Evolutionary conservation across 2,113 vertebrate genomes (phyloP).

Genomic region (Neolamprologus kungweensis): DNA sequence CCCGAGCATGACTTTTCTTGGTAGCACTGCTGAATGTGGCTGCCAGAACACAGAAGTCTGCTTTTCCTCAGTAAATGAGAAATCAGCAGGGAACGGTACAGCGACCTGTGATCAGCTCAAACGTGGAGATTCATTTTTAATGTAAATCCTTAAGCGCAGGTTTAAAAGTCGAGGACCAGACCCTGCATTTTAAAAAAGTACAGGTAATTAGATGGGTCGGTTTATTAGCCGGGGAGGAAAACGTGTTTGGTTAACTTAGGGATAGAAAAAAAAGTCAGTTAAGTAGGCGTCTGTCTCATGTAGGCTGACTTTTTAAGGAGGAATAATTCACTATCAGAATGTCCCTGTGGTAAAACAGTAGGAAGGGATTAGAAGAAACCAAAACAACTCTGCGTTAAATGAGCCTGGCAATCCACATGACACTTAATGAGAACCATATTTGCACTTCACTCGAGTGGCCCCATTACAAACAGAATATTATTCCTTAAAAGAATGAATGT

Average conservation of each 20-base stretch:
- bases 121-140: slow-evolving; percentile 11
- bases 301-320: slow-evolving; percentile 9
- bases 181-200: neutral
- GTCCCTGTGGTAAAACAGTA: slow-evolving; percentile 56
- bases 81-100: slow-evolving; percentile 38
- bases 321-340: slow-evolving; percentile 37
- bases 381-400: slow-evolving; percentile 44
- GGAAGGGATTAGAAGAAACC: slow-evolving; percentile 48
- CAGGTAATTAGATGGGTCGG: neutral
- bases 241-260: slow-evolving; percentile 24
- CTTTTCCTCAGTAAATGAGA: slow-evolving; percentile 50
- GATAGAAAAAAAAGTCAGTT: slow-evolving; percentile 12
- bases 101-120: neutral
- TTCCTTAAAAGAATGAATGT: neutral
- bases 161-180: slow-evolving; percentile 33
- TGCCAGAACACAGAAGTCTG: slow-evolving; percentile 47
- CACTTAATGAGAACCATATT: slow-evolving; percentile 41
- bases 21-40: neutral
- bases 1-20: slow-evolving; percentile 15
- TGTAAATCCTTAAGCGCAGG: slow-evolving; percentile 14
- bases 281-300: slow-evolving; percentile 49
- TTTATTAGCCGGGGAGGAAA: slow-evolving; percentile 39
- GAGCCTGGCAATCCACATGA: slow-evolving; percentile 22
- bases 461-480: neutral
- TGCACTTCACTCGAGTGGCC: neutral